Evolutionary conservation across 2,888 invertebrate species (phyloP), one percentile per base, ranked within the genome.

Genomic region (Xanthia togata): DNA sequence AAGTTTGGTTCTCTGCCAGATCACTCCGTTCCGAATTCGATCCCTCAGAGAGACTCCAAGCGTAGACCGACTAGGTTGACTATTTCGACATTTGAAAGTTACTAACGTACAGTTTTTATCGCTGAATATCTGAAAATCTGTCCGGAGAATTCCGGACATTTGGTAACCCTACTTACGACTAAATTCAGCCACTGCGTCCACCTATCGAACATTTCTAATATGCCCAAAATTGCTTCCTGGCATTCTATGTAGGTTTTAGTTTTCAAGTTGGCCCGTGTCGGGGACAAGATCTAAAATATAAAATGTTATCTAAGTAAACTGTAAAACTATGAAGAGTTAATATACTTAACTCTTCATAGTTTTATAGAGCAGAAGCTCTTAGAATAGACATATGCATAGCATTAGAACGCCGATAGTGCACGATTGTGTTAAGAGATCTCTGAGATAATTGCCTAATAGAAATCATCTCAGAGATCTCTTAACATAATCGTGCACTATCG

Each of bases 181-280:
- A 90, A 89, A n/a, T 90, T 92, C 9, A 96, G 88, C 95, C 95
- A 95, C 62, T 93, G 92, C 0, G 95, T 96, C 96, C 96, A 96
- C 70, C 89, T 92, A 81, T 93, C 92, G 83, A 96, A 95, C 93
- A 95, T 95, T 50, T 94, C 91, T 26, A 95, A 93, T 35, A 96
- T 94, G 14, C 93, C 90, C 73, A 95, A 84, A 94, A 95, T 95
- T 80, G 94, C 95, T 41, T 90, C 79, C 71, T 95, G 95, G 67
- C 93, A 94, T 59, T 92, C 90, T 78, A 90, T 83, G 81, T 94
- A 96, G 3, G 84, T 84, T 35, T 89, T 84, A 0, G 95, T 96
- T 84, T 92, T 93, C 31, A 91, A 86, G 0, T 93, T 93, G 5
- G 92, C 90, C 35, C 93, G 86, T 2, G 92, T 93, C 11, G 95